A percentile compares a stretch with the other conserved stretches of the same genome.
Conservation (phyloP, 2,888 invertebrate species). For the Heliconius hortense region DNA sequence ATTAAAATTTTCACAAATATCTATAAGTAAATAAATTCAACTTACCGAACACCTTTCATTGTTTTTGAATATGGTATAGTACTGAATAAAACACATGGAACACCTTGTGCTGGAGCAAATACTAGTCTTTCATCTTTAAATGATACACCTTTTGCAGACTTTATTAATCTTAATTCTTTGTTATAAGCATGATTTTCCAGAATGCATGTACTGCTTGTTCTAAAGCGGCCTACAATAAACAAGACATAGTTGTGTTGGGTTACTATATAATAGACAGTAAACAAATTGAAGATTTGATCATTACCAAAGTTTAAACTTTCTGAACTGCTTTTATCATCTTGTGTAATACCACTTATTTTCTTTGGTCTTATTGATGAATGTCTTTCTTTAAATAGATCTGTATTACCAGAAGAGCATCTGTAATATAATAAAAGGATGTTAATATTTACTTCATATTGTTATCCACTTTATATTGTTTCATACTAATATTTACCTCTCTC, state of each 20-base stretch:
- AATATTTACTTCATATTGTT: not conserved
- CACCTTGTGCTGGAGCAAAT: constrained; percentile 88
- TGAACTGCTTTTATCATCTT: constrained; percentile 88
- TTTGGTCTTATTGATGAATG: constrained; percentile 59
- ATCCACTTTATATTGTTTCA: not conserved
- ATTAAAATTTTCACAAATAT: not conserved
- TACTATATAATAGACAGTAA: constrained; percentile 3
- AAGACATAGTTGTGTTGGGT: not conserved
- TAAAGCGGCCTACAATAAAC: constrained; percentile 68
- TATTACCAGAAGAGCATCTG: constrained; percentile 70
- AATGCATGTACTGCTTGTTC: constrained; percentile 77
- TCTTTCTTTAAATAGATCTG: constrained; percentile 69
- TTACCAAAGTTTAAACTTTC: constrained; percentile 88
- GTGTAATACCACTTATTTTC: constrained; percentile 79
- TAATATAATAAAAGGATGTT: constrained; percentile 33
- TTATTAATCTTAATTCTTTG: constrained; percentile 83
- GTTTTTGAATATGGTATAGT: constrained; percentile 91
- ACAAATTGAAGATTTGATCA: not conserved
- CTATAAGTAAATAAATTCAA: constrained; percentile 1
- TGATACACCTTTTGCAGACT: constrained; percentile 84
- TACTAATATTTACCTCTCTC: constrained; percentile 80
- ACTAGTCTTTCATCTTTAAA: constrained; percentile 91
- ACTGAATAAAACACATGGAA: constrained; percentile 93
- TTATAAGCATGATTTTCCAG: constrained; percentile 79
- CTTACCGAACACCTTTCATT: constrained; percentile 83